Evolutionary conservation across 1,140 invertebrate genomes (phyloP).

Genomic region (Aporrectodea caliginosa): DNA sequence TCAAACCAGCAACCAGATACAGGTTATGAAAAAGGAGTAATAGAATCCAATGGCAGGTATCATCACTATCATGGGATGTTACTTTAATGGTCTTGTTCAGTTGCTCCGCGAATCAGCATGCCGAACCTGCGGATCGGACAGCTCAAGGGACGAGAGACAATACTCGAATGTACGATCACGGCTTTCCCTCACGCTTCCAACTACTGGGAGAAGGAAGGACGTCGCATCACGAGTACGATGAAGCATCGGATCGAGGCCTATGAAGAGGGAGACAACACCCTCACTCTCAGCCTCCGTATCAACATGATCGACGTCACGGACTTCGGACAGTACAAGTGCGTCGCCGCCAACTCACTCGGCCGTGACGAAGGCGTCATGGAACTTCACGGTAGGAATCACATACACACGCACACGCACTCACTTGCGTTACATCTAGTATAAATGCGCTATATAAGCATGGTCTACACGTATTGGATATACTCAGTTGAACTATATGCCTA

Average conservation of each 20-base stretch:
- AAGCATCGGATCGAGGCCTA: slow-evolving; percentile 79
- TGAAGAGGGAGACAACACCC: slow-evolving; percentile 69
- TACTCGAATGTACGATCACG: slow-evolving; percentile 79
- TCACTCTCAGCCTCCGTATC: slow-evolving; percentile 78
- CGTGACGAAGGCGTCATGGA: slow-evolving; percentile 77
- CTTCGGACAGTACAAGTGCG: slow-evolving; percentile 83
- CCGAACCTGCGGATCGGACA: slow-evolving; percentile 43
- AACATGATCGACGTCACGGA: slow-evolving; percentile 71
- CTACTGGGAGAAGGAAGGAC: slow-evolving; percentile 78
- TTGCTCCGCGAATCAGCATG: slow-evolving; percentile 45
- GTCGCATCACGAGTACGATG: slow-evolving; percentile 63
- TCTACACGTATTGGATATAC: neutral
- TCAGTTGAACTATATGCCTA: neutral
- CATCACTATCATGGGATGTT: neutral
- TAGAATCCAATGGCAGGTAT: neutral
- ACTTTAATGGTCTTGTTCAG: slow-evolving; percentile 34
- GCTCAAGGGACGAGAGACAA: slow-evolving; percentile 48
- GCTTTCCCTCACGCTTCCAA: slow-evolving; percentile 79
- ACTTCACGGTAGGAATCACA: slow-evolving; percentile 67
- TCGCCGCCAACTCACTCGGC: slow-evolving; percentile 82
- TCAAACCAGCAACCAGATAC: no score
- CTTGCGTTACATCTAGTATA: no score
- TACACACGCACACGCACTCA: no score
- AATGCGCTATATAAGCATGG: no score
- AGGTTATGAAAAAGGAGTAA: neutral